Conservation (phyloP, 2,888 invertebrate species). For the Drosophila pegasa region DNA sequence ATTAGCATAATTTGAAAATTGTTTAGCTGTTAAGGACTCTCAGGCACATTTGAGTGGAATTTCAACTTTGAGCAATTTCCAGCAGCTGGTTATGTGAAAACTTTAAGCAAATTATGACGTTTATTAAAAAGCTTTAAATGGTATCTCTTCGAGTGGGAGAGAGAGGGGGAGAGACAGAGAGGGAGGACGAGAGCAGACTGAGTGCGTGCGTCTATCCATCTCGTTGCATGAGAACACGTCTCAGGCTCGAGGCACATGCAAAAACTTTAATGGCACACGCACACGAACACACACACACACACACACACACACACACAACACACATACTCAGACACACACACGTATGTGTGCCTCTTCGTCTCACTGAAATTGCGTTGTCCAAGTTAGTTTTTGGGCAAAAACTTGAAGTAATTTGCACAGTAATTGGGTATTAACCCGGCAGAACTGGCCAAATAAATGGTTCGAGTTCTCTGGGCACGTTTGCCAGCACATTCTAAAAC, state of each 20-base stretch:
- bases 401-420: conserved; percentile 84
- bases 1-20: conserved; percentile 56
- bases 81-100: conserved; percentile 67
- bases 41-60: conserved; percentile 7
- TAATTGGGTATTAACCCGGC: conserved; percentile 84
- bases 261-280: conserved; percentile 65
- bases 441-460: conserved; percentile 75
- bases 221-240: conserved; percentile 46
- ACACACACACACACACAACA: conserved; percentile 2
- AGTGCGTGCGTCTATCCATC: conserved; percentile 11
- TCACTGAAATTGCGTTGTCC: conserved; percentile 37
- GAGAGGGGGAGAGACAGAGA: not conserved
- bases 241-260: conserved; percentile 50
- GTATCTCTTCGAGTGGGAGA: not conserved
- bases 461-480: conserved; percentile 29
- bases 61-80: conserved; percentile 47
- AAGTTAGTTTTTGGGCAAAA: conserved; percentile 49
- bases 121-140: conserved; percentile 76
- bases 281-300: conserved; percentile 13
- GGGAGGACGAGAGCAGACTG: not conserved
- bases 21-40: conserved; percentile 39
- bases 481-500: conserved; percentile 15
- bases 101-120: conserved; percentile 78
- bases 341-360: not conserved
- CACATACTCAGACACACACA: conserved; percentile 25